Conservation (phyloP, 2,888 invertebrate genomes). For the Ganaspis brasiliensis region DNA sequence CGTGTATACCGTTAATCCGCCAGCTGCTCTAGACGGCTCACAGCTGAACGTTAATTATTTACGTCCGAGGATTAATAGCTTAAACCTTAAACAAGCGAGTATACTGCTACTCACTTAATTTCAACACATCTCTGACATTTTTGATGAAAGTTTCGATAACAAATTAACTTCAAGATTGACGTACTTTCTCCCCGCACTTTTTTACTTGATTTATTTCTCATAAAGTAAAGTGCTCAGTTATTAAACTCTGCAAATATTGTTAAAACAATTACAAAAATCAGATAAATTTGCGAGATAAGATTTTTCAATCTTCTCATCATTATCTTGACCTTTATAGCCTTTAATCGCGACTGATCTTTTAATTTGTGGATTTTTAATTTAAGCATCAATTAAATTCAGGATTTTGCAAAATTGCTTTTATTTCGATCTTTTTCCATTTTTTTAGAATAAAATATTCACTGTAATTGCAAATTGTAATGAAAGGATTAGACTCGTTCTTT, state of each 20-base stretch:
- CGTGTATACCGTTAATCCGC: slow-evolving; percentile 65
- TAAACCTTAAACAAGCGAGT: slow-evolving; percentile 53
- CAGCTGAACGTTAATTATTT: slow-evolving; percentile 66
- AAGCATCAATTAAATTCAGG: no score
- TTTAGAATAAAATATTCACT: no score
- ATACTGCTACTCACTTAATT: slow-evolving; percentile 45
- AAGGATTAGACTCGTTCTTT: no score
- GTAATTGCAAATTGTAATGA: no score
- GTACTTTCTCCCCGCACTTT: not conserved
- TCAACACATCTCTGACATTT: slow-evolving; percentile 25
- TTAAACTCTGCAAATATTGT: not conserved
- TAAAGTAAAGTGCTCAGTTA: not conserved
- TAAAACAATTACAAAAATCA: not conserved
- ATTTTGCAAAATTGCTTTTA: no score
- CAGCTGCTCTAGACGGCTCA: slow-evolving; percentile 60
- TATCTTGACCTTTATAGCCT: no score
- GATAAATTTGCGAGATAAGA: no score
- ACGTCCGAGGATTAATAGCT: slow-evolving; percentile 60
- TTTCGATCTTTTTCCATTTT: no score
- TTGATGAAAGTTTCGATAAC: slow-evolving; percentile 18
- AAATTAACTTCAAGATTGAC: slow-evolving; percentile 12
- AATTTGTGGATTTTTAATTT: no score
- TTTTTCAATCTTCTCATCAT: no score
- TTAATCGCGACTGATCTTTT: no score
- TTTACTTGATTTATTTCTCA: not conserved